A percentile compares a stretch with the other conserved stretches of the same genome.
phyloP scores from a whole-genome alignment of 30 jellyfish, hydroid and myxozoan species.

The Turritopsis rubra region DNA sequence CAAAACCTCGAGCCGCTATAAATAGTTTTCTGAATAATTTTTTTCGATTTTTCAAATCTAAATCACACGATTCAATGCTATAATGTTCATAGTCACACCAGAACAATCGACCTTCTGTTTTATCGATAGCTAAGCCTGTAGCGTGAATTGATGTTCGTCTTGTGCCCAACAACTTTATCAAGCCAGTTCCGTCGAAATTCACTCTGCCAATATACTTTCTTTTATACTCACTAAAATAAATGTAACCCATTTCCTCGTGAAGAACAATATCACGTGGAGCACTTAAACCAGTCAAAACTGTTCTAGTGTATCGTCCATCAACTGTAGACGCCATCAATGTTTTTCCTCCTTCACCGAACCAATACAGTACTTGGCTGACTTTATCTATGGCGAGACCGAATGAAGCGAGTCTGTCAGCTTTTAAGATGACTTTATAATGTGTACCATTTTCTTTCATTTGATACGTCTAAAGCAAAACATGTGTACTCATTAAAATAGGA shows the following conservation, averaged over 20 bases:
- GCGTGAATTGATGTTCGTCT: slow-evolving; percentile 31
- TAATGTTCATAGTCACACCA: slow-evolving; percentile 70
- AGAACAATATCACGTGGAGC: slow-evolving; percentile 56
- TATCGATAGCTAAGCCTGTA: slow-evolving; percentile 80
- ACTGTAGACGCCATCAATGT: slow-evolving; percentile 9
- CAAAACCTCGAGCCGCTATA: slow-evolving; percentile 4
- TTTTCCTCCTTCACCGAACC: neutral
- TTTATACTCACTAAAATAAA: neutral
- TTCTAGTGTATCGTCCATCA: neutral
- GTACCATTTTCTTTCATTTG: slow-evolving; percentile 16
- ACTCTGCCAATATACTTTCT: neutral
- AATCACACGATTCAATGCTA: slow-evolving; percentile 51
- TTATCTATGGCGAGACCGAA: slow-evolving; percentile 12
- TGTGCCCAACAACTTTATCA: slow-evolving; percentile 41
- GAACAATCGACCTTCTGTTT: slow-evolving; percentile 43
- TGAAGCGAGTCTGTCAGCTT: neutral
- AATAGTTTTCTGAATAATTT: slow-evolving; percentile 22
- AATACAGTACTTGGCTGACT: slow-evolving; percentile 1
- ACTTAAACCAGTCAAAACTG: slow-evolving; percentile 23
- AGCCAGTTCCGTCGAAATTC: slow-evolving; percentile 15
- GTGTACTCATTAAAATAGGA: neutral
- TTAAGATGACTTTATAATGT: neutral
- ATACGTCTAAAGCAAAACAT: slow-evolving; percentile 4
- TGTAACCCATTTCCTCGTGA: slow-evolving; percentile 63
- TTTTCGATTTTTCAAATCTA: slow-evolving; percentile 50